Percentiles rank a stretch among this genome's conserved stretches.
Conservation (phyloP, 2,797 vertebrate species). For the Phrynocephalus vlangalii region DNA sequence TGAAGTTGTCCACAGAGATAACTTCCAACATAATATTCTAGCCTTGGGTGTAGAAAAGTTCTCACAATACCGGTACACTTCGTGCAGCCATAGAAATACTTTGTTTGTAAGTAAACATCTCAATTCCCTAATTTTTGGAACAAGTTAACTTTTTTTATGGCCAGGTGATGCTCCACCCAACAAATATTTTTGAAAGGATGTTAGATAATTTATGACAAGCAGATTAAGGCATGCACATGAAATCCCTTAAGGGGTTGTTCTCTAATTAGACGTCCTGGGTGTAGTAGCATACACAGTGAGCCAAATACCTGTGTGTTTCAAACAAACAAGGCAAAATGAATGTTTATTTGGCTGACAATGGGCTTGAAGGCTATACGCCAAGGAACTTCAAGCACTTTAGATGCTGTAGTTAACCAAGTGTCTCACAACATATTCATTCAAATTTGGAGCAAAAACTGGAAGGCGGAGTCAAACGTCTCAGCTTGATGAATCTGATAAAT, state of each 20-base stretch:
- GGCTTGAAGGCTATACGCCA: neutral
- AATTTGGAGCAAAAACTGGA: neutral
- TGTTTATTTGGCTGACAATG: conserved; percentile 2
- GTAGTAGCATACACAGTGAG: conserved; percentile 15
- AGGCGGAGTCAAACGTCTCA: neutral
- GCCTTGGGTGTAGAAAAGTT: neutral
- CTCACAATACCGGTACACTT: neutral
- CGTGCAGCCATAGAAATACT: neutral
- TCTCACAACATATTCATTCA: neutral
- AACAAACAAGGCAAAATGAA: neutral
- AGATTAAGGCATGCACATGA: conserved; percentile 27
- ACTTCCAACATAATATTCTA: neutral
- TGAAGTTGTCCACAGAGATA: neutral
- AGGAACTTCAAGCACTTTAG: neutral
- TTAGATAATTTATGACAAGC: conserved; percentile 34
- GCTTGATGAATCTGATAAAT: neutral
- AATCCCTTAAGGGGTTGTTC: conserved; percentile 32
- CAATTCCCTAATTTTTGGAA: conserved; percentile 12
- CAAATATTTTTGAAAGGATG: conserved; percentile 22
- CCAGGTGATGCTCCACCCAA: conserved; percentile 32
- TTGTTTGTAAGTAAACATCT: conserved; percentile 4
- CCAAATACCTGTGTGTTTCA: conserved; percentile 18
- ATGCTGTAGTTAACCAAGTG: neutral
- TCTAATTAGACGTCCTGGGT: conserved; percentile 34
- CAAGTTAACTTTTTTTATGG: conserved; percentile 17